Percentiles rank a stretch among this genome's conserved stretches.
These are phyloP conservation scores for Leucophenga montana DNA, from an alignment of 2,888 invertebrate genomes.

Conservation along the genomic window DNA sequence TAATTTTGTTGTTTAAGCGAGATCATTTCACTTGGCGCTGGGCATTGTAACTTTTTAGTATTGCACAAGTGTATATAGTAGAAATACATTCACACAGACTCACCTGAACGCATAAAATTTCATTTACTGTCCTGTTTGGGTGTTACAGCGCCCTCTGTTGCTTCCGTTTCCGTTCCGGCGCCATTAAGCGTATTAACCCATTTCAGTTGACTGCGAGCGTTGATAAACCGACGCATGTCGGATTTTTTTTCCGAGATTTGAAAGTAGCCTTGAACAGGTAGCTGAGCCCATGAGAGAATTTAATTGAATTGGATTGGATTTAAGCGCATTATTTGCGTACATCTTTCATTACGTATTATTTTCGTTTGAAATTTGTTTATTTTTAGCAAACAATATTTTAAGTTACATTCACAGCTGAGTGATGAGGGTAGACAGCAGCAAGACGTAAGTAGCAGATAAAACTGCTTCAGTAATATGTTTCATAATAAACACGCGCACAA, in stretches of 20 bases:
- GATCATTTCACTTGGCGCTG: not conserved
- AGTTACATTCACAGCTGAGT: not conserved
- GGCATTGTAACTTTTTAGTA: not conserved
- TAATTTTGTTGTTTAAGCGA: constrained; percentile 12
- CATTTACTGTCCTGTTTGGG: not conserved
- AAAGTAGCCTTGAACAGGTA: constrained; percentile 8
- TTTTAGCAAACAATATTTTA: not conserved
- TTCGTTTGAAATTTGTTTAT: not conserved
- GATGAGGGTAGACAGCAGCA: constrained; percentile 11
- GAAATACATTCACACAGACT: not conserved
- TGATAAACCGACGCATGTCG: constrained; percentile 19
- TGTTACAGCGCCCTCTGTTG: not conserved
- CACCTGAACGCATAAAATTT: not conserved
- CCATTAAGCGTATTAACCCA: constrained; percentile 18
- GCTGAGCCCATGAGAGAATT: not conserved
- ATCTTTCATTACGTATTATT: too few species aligned
- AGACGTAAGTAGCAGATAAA: too few species aligned
- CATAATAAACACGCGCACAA: too few species aligned
- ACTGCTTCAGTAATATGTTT: too few species aligned
- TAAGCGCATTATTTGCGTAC: not conserved
- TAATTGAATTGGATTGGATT: constrained; percentile 18
- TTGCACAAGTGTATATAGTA: not conserved
- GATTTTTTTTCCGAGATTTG: not conserved
- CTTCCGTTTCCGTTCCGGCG: not conserved
- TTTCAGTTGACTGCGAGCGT: constrained; percentile 2